A percentile compares a stretch with the other conserved stretches of the same genome.
Evolutionary conservation across 35 echinoderm and acorn worm genomes (phyloP).

Genomic region (Stichopus chloronotus): DNA sequence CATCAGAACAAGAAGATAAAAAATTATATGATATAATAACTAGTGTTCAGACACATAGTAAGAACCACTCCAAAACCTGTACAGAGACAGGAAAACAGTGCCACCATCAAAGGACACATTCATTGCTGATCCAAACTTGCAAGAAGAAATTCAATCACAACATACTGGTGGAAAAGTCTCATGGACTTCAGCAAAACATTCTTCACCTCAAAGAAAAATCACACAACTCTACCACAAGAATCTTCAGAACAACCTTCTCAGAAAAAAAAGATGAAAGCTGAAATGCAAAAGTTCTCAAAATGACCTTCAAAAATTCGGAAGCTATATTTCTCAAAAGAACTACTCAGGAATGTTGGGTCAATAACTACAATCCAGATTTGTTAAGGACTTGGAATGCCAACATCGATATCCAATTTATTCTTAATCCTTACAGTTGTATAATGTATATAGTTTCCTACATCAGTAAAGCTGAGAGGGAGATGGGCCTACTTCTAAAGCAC

Average conservation of each 20-base stretch:
- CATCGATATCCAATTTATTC: slow-evolving; percentile 70
- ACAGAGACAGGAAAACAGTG: background rate
- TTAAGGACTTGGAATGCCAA: slow-evolving; percentile 72
- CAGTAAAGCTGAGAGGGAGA: slow-evolving; percentile 67
- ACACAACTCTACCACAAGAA: background rate
- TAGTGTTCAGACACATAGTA: slow-evolving; percentile 30
- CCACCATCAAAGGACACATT: slow-evolving; percentile 23
- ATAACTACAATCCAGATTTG: slow-evolving; percentile 40
- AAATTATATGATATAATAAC: slow-evolving; percentile 21
- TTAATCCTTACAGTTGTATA: slow-evolving; percentile 72
- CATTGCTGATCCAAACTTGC: background rate
- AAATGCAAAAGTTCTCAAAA: background rate
- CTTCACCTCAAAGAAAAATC: background rate
- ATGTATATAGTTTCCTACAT: slow-evolving; percentile 74
- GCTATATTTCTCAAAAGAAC: slow-evolving; percentile 67
- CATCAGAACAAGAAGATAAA: background rate
- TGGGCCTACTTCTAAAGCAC: slow-evolving; percentile 57
- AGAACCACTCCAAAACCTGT: slow-evolving; percentile 8
- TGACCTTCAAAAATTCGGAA: background rate
- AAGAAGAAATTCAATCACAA: background rate
- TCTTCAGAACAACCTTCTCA: background rate
- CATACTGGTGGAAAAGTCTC: background rate
- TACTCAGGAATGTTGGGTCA: slow-evolving; percentile 59
- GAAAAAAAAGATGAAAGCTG: background rate
- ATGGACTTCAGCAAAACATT: background rate